Base-by-base conservation (phyloP, 2,113 vertebrate genomes). In the Centrocercus urophasianus region DNA sequence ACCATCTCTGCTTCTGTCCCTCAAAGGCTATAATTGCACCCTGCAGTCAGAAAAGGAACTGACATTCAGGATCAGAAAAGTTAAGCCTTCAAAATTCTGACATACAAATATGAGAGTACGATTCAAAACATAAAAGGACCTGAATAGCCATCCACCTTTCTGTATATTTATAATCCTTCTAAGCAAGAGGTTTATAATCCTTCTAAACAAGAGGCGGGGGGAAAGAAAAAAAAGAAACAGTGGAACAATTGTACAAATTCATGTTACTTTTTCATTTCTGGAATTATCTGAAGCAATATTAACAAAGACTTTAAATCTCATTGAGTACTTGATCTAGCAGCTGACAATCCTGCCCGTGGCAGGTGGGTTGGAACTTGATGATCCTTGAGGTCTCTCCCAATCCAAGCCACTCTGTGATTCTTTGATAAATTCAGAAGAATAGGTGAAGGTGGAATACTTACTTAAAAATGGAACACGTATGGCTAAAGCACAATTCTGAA, bases 241-340 rank as follows among this genome's bases (percentile, higher is more conserved):
- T 66, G 8, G 50, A 93, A 78, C 24, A 13, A 82, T 76, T 95
- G 83, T 20, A 83, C 88, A 91, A 93, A 91, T 50, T 60, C 36
- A 86, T 20, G 74, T n/a, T 56, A 85, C 73, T 93, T 91, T 90
- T 92, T 93, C 88, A 83, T 90, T 91, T 90, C 22, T 88, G 34
- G 42, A 80, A 95, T 94, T 79, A 90, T 63, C 69, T 72, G 90
- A 93, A 90, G 86, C 59, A 64, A 52, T 52, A 86, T 81, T 65
- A 45, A 59, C 56, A 86, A 91, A 73, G 54, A 79, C 25, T 24
- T 7, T 9, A 5, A 28, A 54, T 30, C 52, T 28, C 27, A 17
- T 17, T 27, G 16, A 54, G 27, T 54, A 30, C 52, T 30, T 27
- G 50, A 28, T 30, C 52, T 30, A 54, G 25, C 50, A 52, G 52